Evolutionary conservation across 1,140 invertebrate genomes (phyloP), one percentile per base, ranked within the genome.

Genomic region (Diprion similis): DNA sequence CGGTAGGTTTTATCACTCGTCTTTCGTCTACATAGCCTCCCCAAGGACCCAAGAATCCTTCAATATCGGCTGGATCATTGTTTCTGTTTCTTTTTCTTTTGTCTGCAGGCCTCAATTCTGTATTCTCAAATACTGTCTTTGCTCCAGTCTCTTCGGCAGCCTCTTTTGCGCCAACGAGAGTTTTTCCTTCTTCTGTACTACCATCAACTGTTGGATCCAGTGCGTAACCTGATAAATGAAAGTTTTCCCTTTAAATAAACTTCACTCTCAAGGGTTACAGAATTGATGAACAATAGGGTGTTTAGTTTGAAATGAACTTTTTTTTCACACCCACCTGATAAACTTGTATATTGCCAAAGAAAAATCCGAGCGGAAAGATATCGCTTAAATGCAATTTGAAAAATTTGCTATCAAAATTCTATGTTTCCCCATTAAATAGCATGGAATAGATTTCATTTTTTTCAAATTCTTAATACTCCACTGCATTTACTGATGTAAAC

Each of bases 31-130:
- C 90, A 89, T 92, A 99, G 72, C 95, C 94, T 72, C 96, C 98
- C 99, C 99, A 99, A 0, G 98, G 99, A 0, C 99, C 98, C 3
- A 98, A 88, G 85, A 98, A 99, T 9, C 97, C 98, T 73, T 96
- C 96, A 74, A 99, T 92, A 89, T 99, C 98, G 46, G 91, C 89
- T 0, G 98, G 93, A 87, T 99, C 92, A 79, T 95, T 92, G 89
- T 99, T 99, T 85, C 93, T 95, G 66, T 93, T 91, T 79, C 97
- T 89, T 89, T 99, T 99, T 83, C 98, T 92, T 83, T 97, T 98
- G 81, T 97, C 94, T 6, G 93, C 87, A 66, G 92, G 91, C 82
- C 92, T 88, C 78, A 92, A 90, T 66, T 92, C 92, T 19, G 93
- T 93, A 47, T 88, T 91, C 87, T 98, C 97, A 90, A 98, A 98